A percentile compares a stretch with the other conserved stretches of the same genome.
Evolutionary conservation across 1,140 invertebrate genomes (phyloP).

Genomic region (Panagrolaimus sp.): DNA sequence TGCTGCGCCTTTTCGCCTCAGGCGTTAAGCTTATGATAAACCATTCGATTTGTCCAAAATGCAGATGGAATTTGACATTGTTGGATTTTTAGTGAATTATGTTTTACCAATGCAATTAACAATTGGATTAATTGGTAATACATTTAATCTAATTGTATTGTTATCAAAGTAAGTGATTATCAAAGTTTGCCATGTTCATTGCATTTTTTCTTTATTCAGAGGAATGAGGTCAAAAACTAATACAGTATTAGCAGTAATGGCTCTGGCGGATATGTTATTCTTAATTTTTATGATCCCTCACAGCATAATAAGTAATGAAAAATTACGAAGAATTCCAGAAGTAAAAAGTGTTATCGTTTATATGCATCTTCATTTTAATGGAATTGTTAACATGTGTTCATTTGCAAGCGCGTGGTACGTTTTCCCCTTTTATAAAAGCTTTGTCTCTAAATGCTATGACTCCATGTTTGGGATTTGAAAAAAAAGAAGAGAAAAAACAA

Average conservation of each 20-base stretch:
- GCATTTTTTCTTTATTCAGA: constrained; percentile 26
- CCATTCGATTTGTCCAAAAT: no score
- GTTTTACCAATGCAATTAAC: constrained; percentile 36
- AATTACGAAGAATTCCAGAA: constrained; percentile 17
- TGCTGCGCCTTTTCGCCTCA: no score
- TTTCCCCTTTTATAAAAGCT: not conserved
- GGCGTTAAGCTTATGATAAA: no score
- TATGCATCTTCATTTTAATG: constrained; percentile 33
- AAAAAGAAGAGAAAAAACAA: not conserved
- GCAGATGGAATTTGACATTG: no score
- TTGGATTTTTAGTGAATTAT: constrained; percentile 38
- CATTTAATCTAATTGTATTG: constrained; percentile 39
- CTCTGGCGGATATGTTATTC: constrained; percentile 41
- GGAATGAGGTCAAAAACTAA: constrained; percentile 44
- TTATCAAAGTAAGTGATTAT: constrained; percentile 41
- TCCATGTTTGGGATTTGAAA: not conserved
- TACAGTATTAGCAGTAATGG: constrained; percentile 37
- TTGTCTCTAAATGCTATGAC: not conserved
- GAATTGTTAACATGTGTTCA: constrained; percentile 34
- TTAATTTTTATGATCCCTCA: constrained; percentile 44
- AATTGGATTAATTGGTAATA: constrained; percentile 38
- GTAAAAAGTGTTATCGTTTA: constrained; percentile 30
- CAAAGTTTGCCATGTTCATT: no score
- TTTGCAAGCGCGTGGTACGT: constrained; percentile 43
- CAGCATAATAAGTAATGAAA: constrained; percentile 29